phyloP scores from a whole-genome alignment of 1,140 invertebrate genomes.

The Akabosia matsudoensis region DNA sequence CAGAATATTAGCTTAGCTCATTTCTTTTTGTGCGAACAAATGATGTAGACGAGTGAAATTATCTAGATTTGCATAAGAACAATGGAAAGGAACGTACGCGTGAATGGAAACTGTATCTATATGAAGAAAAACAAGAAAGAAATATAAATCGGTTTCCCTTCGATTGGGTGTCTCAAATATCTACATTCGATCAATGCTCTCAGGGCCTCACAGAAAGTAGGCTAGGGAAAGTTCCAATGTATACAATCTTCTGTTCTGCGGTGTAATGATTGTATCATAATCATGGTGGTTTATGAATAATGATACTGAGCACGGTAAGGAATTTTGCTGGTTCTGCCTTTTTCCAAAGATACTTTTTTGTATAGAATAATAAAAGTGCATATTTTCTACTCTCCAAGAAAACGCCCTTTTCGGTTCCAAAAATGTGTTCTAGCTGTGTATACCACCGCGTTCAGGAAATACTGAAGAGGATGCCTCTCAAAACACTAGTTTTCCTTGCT shows the following conservation, averaged over 20 bases:
- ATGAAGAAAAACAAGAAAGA: background rate
- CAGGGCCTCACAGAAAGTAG: too few relatives aligned
- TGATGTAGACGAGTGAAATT: background rate
- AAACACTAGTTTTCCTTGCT: too few relatives aligned
- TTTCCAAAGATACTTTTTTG: background rate
- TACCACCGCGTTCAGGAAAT: too few relatives aligned
- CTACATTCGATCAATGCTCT: too few relatives aligned
- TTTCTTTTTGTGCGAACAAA: background rate
- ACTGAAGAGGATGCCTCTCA: too few relatives aligned
- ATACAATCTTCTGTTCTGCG: too few relatives aligned
- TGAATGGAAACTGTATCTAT: background rate
- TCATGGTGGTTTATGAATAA: too few relatives aligned
- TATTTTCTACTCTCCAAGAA: slow-evolving; percentile 5
- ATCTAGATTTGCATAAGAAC: background rate
- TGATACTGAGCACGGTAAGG: background rate
- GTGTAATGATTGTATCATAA: background rate
- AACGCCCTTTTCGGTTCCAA: too few relatives aligned
- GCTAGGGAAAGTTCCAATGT: too few relatives aligned
- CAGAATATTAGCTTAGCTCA: background rate
- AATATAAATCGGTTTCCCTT: background rate
- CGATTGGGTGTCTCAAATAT: background rate
- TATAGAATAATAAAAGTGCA: background rate
- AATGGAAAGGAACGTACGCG: background rate
- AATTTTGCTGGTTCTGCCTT: background rate
- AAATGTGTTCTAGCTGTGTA: too few relatives aligned